phyloP scores from a whole-genome alignment of 2,888 invertebrate species.

The Nymphalis urticae region DNA sequence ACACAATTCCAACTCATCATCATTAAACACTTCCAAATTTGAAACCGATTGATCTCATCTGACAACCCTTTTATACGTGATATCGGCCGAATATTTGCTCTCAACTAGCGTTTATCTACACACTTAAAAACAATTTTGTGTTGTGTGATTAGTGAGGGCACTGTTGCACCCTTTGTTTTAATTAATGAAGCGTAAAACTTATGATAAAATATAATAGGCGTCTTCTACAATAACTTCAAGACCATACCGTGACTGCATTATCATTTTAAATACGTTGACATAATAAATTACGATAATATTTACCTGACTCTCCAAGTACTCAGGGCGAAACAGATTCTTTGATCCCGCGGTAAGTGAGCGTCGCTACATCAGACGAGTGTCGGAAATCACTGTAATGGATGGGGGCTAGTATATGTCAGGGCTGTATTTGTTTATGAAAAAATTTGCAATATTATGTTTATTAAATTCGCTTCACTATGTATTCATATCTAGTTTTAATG shows the following conservation, averaged over 20 bases:
- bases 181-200: too few relatives aligned
- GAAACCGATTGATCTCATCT: too few relatives aligned
- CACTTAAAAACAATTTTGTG: too few relatives aligned
- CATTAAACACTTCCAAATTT: too few relatives aligned
- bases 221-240: not conserved
- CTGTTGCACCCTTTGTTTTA: too few relatives aligned
- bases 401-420: constrained; percentile 47
- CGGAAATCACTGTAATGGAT: constrained; percentile 71
- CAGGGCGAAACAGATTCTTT: constrained; percentile 51
- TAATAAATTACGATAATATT: constrained; percentile 32
- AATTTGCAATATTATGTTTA: not conserved
- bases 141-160: too few relatives aligned
- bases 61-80: too few relatives aligned
- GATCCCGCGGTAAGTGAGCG: constrained; percentile 57
- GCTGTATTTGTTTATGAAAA: constrained; percentile 41
- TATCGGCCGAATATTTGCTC: too few relatives aligned
- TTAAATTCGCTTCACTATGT: not conserved
- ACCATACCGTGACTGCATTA: not conserved
- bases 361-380: constrained; percentile 59
- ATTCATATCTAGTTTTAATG: too few relatives aligned
- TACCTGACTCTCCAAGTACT: constrained; percentile 32
- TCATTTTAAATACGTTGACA: constrained; percentile 5
- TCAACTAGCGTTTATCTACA: too few relatives aligned
- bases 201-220: not conserved
- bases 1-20: too few relatives aligned